Percentiles rank a stretch among this genome's conserved stretches.
phyloP scores from a whole-genome alignment of 2,113 vertebrate species.

The Laticauda colubrina region DNA sequence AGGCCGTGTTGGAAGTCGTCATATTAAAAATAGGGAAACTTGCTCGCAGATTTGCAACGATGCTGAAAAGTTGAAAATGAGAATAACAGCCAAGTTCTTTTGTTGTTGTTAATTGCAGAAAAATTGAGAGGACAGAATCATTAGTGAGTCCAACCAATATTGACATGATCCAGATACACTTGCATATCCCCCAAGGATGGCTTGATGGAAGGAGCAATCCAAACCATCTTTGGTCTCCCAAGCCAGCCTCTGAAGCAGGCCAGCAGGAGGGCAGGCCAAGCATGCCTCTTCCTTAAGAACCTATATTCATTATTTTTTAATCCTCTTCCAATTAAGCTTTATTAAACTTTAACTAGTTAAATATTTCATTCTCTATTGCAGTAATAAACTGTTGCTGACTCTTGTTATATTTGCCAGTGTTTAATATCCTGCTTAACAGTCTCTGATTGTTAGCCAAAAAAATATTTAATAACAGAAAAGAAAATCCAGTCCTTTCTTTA shows the following conservation, averaged over 20 bases:
- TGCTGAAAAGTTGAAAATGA: neutral
- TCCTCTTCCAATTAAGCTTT: slow-evolving; percentile 41
- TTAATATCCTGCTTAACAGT: slow-evolving; percentile 27
- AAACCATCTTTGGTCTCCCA: neutral
- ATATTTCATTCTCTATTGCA: slow-evolving; percentile 37
- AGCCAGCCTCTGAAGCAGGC: neutral
- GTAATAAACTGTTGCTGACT: slow-evolving; percentile 40
- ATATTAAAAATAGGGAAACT: neutral
- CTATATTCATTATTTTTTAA: slow-evolving; percentile 41
- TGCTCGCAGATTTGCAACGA: neutral
- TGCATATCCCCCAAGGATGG: neutral
- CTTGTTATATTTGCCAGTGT: slow-evolving; percentile 27
- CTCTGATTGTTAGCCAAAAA: slow-evolving; percentile 7
- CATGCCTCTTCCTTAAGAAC: slow-evolving; percentile 11
- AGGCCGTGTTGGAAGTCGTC: neutral
- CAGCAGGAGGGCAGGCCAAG: neutral
- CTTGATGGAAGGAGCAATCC: neutral
- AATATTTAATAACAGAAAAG: neutral
- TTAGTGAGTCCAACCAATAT: neutral
- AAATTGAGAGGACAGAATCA: neutral
- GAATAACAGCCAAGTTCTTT: neutral
- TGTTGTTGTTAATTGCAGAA: neutral
- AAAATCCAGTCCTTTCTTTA: neutral
- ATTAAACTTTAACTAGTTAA: slow-evolving; percentile 46
- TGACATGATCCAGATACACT: neutral